Evolutionary conservation across 1,140 invertebrate species (phyloP), one percentile per base, ranked within the genome.

Genomic region (Lucilia sericata): DNA sequence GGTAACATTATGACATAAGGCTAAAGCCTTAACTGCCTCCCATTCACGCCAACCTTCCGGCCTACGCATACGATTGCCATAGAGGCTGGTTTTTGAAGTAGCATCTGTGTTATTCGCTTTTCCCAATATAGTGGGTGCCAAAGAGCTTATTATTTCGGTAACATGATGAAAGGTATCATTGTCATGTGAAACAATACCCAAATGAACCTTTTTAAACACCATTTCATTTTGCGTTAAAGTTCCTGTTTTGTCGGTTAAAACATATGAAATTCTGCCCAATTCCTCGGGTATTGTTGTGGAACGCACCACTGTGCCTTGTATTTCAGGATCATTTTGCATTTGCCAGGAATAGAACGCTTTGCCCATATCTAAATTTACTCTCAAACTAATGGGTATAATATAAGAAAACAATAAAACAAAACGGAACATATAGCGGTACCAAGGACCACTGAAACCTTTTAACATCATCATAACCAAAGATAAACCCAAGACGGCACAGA

Each of bases 181-280:
- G 51, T 96, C 94, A 91, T 97, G 99, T 36, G 96, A 95, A 2
- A 96, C 96, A 74, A 96, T 97, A 5, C 97, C 98, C 2, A 99
- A 91, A 91, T 99, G 98, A 5, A 99, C 92, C 87, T 97, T 96
- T 89, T 98, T 98, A 88, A 99, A 98, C 3, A 98, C 95, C 99
- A 99, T 99, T 90, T 98, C 98, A 92, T 99, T 99, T 91, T 99
- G 98, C 0, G 99, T 99, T 5, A 99, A 92, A 0, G 99, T 99
- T 7, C 99, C 99, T 0, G 99, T 99, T 92, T 99, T 99, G 91
- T 99, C 99, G 0, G 97, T 98, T 2, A 99, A 91, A 74, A 99
- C 92, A 91, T 99, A 99, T 2, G 96, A 96, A 86, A 99, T 98
- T 78, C 99, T 92, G 0, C 98, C 98, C n/a, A 99, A 91, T 92